phyloP scores from a whole-genome alignment of 1,140 invertebrate species.

The Camponotus pennsylvanicus region DNA sequence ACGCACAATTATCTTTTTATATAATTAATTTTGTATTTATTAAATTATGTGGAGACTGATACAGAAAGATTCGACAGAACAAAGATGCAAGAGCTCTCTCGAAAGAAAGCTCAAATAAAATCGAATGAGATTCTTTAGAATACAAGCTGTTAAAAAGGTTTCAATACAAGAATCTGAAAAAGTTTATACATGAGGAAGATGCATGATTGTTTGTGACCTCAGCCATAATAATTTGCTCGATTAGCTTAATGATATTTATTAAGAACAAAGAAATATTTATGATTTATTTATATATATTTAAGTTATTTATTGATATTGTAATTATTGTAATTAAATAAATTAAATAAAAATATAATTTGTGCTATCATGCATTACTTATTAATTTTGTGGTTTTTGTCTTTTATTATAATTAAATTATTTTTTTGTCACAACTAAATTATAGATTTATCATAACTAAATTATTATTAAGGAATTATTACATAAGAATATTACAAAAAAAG shows the following conservation, averaged over 20 bases:
- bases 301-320: constrained; percentile 75
- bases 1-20: constrained; percentile 5
- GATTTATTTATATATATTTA: constrained; percentile 60
- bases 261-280: constrained; percentile 61
- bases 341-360: constrained; percentile 53
- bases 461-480: too few species aligned
- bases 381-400: not conserved
- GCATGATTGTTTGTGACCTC: constrained; percentile 44
- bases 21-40: constrained; percentile 28
- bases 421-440: too few species aligned
- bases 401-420: not conserved
- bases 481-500: too few species aligned
- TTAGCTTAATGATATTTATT: constrained; percentile 67
- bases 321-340: constrained; percentile 49
- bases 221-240: constrained; percentile 71
- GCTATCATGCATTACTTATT: not conserved
- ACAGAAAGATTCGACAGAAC: not conserved
- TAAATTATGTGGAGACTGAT: constrained; percentile 64
- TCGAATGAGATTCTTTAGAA: constrained; percentile 11
- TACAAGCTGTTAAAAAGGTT: not conserved
- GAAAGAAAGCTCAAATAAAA: constrained; percentile 28
- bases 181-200: not conserved
- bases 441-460: too few species aligned
- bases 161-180: not conserved
- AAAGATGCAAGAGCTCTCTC: constrained; percentile 12